phyloP scores from a whole-genome alignment of 1,140 invertebrate genomes.

The Geopemphigus sp. region DNA sequence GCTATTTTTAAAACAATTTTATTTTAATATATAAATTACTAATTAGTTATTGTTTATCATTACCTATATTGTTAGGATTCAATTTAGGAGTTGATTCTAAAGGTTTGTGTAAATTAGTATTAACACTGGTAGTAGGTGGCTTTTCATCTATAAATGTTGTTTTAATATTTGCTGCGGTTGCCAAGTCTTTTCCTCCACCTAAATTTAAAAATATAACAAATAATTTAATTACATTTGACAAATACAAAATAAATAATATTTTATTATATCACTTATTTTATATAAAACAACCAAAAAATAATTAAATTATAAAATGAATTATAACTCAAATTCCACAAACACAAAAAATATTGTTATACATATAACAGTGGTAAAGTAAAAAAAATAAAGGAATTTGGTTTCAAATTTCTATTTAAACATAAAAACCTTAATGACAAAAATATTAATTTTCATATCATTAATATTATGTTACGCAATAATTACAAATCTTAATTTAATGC shows the following conservation, averaged over 20 bases:
- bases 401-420: too few relatives aligned
- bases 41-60: not conserved
- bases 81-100: constrained; percentile 20
- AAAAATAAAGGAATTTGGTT: too few relatives aligned
- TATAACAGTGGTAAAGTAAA: too few relatives aligned
- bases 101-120: constrained; percentile 25
- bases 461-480: too few relatives aligned
- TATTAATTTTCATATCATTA: too few relatives aligned
- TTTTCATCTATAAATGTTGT: constrained; percentile 23
- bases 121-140: constrained; percentile 16
- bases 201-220: constrained; percentile 51
- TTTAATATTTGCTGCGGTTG: constrained; percentile 64
- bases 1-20: not conserved
- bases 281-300: too few relatives aligned
- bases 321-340: too few relatives aligned
- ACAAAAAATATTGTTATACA: too few relatives aligned
- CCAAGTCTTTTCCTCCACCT: constrained; percentile 79
- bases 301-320: too few relatives aligned
- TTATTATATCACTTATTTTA: not conserved
- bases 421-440: too few relatives aligned
- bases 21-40: not conserved
- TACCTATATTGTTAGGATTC: constrained; percentile 34
- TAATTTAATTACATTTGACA: not conserved
- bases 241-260: not conserved
- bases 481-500: too few relatives aligned